Base-by-base conservation (phyloP, 1,140 invertebrate genomes). In the Hylaeus volcanicus region DNA sequence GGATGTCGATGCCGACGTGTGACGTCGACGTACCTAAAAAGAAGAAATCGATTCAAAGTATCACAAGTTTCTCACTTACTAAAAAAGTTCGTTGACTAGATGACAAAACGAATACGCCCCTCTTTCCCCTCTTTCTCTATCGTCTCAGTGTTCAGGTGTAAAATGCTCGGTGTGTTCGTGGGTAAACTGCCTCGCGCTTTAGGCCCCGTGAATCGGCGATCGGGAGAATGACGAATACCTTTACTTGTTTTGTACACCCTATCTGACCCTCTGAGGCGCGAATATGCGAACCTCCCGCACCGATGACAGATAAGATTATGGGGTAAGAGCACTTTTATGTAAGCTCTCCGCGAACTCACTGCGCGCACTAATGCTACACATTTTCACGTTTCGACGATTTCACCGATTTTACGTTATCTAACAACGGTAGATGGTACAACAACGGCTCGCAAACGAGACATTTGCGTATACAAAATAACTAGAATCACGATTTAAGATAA, bases 81-180 rank as follows among this genome's bases (percentile, higher is more conserved):
- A 84, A 68, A 43, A 64, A 77, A 76, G 55, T 85, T 86, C 84
- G 85, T 86, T 86, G 83, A 85, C 83, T 85, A 85, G 79, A 85
- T 85, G 70, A 81, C 60, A 79, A 53, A 77, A 74, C 84, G 69
- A 58, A 72, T 65, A 26, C 60, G 69, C 66, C 65, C 37, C 39
- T 39, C 65, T 76, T 48, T 60, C 66, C 26, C 11, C 55, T 51
- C 43, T 39, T 61, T 60, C 45, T 14, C 71, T 37, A 26, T 48
- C 71, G 56, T 26, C 51, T 43, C 48, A 12, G 15, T 51, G 41
- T 65, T 48, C 51, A 14, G 51, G 51, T 68, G 55, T 56, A 2
- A 81, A 41, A 58, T 73, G 43, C 39, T 43, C 56, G 53, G 39
- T 73, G 58, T 64, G 12, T 65, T 51, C 9, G 11, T 39, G 12